These are phyloP conservation scores for Scolopax rusticola DNA, from an alignment of 2,797 vertebrate genomes.

Conservation along the genomic window DNA sequence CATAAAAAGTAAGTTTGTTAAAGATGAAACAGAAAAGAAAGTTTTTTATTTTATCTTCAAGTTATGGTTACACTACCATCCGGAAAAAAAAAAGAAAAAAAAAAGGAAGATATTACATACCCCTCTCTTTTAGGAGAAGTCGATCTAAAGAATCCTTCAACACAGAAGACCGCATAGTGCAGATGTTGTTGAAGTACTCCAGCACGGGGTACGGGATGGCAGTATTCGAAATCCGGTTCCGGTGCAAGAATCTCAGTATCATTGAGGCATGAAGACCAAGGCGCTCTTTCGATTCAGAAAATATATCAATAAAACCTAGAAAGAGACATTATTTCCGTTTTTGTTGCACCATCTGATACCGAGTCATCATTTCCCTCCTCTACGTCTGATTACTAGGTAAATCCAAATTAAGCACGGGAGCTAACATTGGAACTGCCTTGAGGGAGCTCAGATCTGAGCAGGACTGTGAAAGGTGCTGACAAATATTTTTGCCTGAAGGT, in stretches of 20 bases:
- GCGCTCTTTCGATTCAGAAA: slow-evolving; percentile 93
- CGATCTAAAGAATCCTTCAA: slow-evolving; percentile 91
- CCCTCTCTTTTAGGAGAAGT: slow-evolving; percentile 93
- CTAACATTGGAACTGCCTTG: neutral
- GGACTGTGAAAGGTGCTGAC: neutral
- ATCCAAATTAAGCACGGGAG: neutral
- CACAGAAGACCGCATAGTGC: slow-evolving; percentile 93
- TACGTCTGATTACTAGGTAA: neutral
- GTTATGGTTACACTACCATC: fast-evolving
- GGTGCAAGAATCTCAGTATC: slow-evolving; percentile 93
- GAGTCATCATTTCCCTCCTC: neutral
- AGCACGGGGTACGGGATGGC: slow-evolving; percentile 92
- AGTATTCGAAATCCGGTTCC: slow-evolving; percentile 92
- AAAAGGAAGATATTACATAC: slow-evolving; percentile 63
- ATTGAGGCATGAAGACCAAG: slow-evolving; percentile 89
- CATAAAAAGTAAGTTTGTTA: neutral
- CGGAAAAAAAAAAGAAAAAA: no score
- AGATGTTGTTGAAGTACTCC: slow-evolving; percentile 96
- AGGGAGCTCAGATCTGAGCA: neutral
- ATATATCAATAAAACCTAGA: slow-evolving; percentile 96
- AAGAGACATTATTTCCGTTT: neutral
- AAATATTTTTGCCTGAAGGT: neutral
- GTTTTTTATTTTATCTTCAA: neutral
- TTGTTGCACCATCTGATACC: neutral
- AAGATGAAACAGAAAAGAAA: neutral